Evolutionary conservation across 2,797 vertebrate species (phyloP).

Genomic region (Ptychobarbus kaznakovi): DNA sequence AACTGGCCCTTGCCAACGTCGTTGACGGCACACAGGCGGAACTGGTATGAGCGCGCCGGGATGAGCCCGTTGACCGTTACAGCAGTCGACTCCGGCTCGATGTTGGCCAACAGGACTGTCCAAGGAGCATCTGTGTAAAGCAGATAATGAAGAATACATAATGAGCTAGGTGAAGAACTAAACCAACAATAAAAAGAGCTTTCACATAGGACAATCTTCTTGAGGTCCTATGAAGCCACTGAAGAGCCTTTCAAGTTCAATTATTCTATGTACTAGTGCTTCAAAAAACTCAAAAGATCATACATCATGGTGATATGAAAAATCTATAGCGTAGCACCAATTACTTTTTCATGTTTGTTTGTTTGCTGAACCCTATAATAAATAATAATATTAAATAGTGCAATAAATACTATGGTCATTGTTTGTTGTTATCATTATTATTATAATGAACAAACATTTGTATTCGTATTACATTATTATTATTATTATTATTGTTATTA

Average conservation of each 20-base stretch:
- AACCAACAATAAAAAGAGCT: background rate
- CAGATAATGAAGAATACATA: constrained; percentile 16
- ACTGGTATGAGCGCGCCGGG: constrained; percentile 94
- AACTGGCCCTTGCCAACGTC: constrained; percentile 95
- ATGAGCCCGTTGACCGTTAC: constrained; percentile 89
- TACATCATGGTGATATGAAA: background rate
- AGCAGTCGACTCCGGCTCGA: constrained; percentile 85
- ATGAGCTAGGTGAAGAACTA: background rate
- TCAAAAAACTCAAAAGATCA: background rate
- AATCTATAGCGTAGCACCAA: background rate
- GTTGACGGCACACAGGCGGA: constrained; percentile 93
- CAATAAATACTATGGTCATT: no score
- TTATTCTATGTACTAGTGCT: background rate
- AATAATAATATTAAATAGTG: background rate
- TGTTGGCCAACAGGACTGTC: constrained; percentile 88
- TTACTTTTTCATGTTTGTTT: background rate
- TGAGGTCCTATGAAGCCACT: background rate
- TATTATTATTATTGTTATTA: background rate
- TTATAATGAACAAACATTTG: no score
- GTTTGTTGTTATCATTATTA: background rate
- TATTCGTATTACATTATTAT: background rate
- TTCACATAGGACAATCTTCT: background rate
- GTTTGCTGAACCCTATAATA: background rate
- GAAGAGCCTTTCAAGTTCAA: background rate
- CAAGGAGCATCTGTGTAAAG: constrained; percentile 87